Percentiles rank a stretch among this genome's conserved stretches.
These are phyloP conservation scores for Chromoteleia sp. DNA, from an alignment of 2,888 invertebrate genomes.

Conservation along the genomic window DNA sequence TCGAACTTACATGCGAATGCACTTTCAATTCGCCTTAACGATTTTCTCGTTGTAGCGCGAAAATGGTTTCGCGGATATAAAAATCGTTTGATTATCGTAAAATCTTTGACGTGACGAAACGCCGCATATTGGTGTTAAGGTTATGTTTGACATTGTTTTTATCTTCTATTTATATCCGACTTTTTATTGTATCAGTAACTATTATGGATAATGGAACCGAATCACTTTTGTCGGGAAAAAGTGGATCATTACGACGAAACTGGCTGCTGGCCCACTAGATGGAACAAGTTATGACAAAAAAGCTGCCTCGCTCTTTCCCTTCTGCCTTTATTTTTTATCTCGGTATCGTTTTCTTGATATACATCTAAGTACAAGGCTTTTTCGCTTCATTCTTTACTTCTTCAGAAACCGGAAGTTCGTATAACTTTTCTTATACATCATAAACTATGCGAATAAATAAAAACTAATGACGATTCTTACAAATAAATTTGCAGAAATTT, in stretches of 20 bases:
- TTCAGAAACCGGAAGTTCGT: slow-evolving; percentile 21
- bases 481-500: slow-evolving; percentile 25
- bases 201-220: slow-evolving; percentile 47
- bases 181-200: slow-evolving; percentile 38
- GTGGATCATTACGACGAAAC: slow-evolving; percentile 51
- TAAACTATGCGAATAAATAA: slow-evolving; percentile 34
- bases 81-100: slow-evolving; percentile 19
- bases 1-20: slow-evolving; percentile 6
- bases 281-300: slow-evolving; percentile 46
- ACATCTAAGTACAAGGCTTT: slow-evolving; percentile 31
- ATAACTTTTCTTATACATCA: slow-evolving; percentile 30
- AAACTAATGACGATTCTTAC: slow-evolving; percentile 19
- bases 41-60: neutral
- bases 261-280: slow-evolving; percentile 34
- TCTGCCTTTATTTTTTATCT: slow-evolving; percentile 45
- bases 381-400: slow-evolving; percentile 15
- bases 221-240: slow-evolving; percentile 51
- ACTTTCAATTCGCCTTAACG: slow-evolving; percentile 14
- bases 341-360: slow-evolving; percentile 30
- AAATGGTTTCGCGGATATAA: slow-evolving; percentile 2
- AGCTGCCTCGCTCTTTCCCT: slow-evolving; percentile 30
- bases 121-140: slow-evolving; percentile 15
- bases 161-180: slow-evolving; percentile 25
- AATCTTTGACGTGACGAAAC: slow-evolving; percentile 20
- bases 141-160: slow-evolving; percentile 37